Conservation (phyloP, 2,888 invertebrate species). For the Phragmatobia fuliginosa region DNA sequence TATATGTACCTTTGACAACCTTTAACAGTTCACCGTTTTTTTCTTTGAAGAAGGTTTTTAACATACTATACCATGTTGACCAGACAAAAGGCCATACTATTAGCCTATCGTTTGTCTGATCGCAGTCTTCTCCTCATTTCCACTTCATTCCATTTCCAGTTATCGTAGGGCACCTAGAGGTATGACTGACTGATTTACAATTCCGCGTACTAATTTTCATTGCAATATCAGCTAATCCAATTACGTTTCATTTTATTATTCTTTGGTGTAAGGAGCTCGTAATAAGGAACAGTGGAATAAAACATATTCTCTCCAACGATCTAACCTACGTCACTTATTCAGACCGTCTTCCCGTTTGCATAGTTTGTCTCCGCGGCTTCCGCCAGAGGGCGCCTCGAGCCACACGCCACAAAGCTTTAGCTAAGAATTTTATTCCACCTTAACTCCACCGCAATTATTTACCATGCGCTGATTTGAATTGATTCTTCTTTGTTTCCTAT, state of each 20-base stretch:
- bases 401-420: constrained; percentile 52
- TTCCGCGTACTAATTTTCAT: neutral
- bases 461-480: constrained; percentile 41
- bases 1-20: too few relatives aligned
- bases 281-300: neutral
- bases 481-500: constrained; percentile 44
- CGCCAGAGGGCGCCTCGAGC: constrained; percentile 51
- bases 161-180: too few relatives aligned
- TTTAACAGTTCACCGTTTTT: too few relatives aligned
- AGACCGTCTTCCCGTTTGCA: constrained; percentile 63
- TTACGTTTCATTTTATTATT: neutral
- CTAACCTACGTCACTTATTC: constrained; percentile 61
- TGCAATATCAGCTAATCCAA: neutral
- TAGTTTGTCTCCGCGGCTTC: constrained; percentile 66
- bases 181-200: neutral
- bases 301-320: constrained; percentile 33
- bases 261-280: neutral
- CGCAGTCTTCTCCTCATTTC: too few relatives aligned
- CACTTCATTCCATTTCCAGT: too few relatives aligned
- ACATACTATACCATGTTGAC: too few relatives aligned
- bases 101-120: too few relatives aligned
- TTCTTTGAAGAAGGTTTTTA: too few relatives aligned
- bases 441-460: constrained; percentile 46
- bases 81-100: too few relatives aligned
- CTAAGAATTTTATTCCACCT: constrained; percentile 63